These are phyloP conservation scores for Piezodorus guildinii DNA, from an alignment of 1,140 invertebrate species.

Conservation along the genomic window DNA sequence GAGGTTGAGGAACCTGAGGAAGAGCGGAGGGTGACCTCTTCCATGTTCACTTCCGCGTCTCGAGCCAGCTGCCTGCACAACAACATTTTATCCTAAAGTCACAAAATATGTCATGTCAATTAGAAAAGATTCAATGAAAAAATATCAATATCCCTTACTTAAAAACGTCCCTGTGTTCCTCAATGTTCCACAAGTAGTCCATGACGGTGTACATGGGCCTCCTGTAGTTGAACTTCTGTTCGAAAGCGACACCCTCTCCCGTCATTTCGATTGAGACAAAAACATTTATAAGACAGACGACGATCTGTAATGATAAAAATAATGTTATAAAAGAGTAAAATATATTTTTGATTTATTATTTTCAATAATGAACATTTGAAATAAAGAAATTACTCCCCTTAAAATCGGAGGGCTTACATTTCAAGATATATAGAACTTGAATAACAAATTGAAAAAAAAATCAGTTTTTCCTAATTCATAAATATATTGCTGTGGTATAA, in stretches of 20 bases:
- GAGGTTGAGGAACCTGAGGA: slow-evolving; percentile 86
- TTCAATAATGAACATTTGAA: no score
- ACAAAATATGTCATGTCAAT: background rate
- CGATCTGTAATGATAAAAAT: slow-evolving; percentile 41
- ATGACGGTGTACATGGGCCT: slow-evolving; percentile 89
- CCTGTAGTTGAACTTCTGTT: slow-evolving; percentile 94
- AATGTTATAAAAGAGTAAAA: no score
- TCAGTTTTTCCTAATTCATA: no score
- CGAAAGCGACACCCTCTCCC: slow-evolving; percentile 87
- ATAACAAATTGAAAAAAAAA: no score
- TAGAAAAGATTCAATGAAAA: background rate
- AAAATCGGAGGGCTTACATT: no score
- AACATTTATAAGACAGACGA: slow-evolving; percentile 67
- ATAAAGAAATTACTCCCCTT: no score
- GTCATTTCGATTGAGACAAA: slow-evolving; percentile 97
- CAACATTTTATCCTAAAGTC: background rate
- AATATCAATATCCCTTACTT: slow-evolving; percentile 42
- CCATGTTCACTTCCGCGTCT: slow-evolving; percentile 78
- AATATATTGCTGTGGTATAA: no score
- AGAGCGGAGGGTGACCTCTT: slow-evolving; percentile 81
- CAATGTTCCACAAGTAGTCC: slow-evolving; percentile 79
- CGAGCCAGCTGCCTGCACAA: slow-evolving; percentile 52
- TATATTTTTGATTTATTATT: no score
- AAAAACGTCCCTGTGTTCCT: slow-evolving; percentile 61
- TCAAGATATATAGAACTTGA: no score